These are phyloP conservation scores for Xylophagus ater DNA, from an alignment of 2,888 invertebrate genomes.

Conservation along the genomic window DNA sequence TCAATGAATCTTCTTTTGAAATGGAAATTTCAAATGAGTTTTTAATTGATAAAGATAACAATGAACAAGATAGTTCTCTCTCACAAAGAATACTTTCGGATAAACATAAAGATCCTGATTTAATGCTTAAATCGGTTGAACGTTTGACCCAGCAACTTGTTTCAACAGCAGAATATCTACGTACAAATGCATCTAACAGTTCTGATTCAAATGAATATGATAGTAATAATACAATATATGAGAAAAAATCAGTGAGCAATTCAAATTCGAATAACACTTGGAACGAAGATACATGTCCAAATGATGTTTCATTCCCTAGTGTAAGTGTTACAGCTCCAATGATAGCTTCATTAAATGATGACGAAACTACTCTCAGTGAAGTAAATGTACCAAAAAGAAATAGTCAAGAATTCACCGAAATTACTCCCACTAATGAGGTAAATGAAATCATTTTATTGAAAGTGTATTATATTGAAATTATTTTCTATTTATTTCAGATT, in stretches of 20 bases:
- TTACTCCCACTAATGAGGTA: slow-evolving; percentile 32
- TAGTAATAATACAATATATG: slow-evolving; percentile 14
- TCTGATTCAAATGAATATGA: slow-evolving; percentile 16
- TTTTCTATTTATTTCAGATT: no score
- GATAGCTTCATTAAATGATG: slow-evolving; percentile 55
- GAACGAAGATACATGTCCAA: slow-evolving; percentile 70
- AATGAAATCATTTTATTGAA: slow-evolving; percentile 2
- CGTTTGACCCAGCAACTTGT: slow-evolving; percentile 53
- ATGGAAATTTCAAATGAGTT: slow-evolving; percentile 43
- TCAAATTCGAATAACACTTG: slow-evolving; percentile 50
- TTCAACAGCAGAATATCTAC: slow-evolving; percentile 51
- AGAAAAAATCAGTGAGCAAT: slow-evolving; percentile 26
- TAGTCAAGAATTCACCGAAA: slow-evolving; percentile 24
- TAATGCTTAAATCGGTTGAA: slow-evolving; percentile 57
- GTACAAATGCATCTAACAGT: slow-evolving; percentile 33
- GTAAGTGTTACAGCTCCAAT: slow-evolving; percentile 65
- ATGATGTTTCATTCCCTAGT: slow-evolving; percentile 71
- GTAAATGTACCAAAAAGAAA: slow-evolving; percentile 5
- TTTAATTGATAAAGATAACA: slow-evolving; percentile 33
- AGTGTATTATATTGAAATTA: no score
- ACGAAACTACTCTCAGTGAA: slow-evolving; percentile 28
- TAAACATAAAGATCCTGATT: slow-evolving; percentile 50
- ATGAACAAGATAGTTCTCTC: no score
- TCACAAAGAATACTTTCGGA: no score
- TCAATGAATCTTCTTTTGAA: slow-evolving; percentile 39